Conservation (phyloP, 1,140 invertebrate species). For the silkworm (Bombyx mori) region ASM3026992v2 NC_085129.1:14195001-14195500, state of each 20-base stretch:
- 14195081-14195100: background rate
- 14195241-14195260: constrained; percentile 23
- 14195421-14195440: background rate
- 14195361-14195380: background rate
- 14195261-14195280: constrained; percentile 25
- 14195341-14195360: background rate
- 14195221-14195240: constrained; percentile 21
- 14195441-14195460: constrained; percentile 9
- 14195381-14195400: background rate
- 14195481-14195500: background rate
- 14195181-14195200: constrained; percentile 34
- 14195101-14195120: background rate
- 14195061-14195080: too few relatives aligned
- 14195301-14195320: constrained; percentile 9
- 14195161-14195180: constrained; percentile 26
- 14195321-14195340: background rate
- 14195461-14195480: constrained; percentile 8
- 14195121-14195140: constrained; percentile 7
- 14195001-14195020: too few relatives aligned
- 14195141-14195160: constrained; percentile 13
- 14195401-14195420: too few relatives aligned
- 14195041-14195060: too few relatives aligned
- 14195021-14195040: too few relatives aligned
- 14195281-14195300: constrained; percentile 23
- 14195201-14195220: constrained; percentile 34